phyloP scores from a whole-genome alignment of 1,140 invertebrate genomes.

The Sitophilus oryzae region DNA sequence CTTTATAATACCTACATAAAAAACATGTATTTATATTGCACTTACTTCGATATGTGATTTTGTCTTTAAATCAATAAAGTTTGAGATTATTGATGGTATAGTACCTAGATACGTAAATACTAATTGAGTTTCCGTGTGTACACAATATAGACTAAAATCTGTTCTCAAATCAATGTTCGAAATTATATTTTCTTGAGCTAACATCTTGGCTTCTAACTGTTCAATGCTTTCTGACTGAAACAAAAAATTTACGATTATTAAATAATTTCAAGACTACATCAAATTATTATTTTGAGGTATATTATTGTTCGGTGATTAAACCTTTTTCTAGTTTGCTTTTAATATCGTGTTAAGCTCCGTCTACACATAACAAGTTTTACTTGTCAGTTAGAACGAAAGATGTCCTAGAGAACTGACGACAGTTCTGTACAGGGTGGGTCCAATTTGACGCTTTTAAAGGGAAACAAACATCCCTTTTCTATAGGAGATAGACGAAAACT shows the following conservation, averaged over 20 bases:
- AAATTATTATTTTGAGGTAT: too few species aligned
- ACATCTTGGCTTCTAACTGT: conserved; percentile 61
- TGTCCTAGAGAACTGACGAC: too few species aligned
- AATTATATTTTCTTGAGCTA: conserved; percentile 65
- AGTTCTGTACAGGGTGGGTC: too few species aligned
- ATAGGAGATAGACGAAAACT: too few species aligned
- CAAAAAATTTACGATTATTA: background rate
- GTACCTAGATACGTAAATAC: conserved; percentile 64
- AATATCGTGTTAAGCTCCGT: too few species aligned
- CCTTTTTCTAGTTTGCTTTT: too few species aligned
- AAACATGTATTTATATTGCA: background rate
- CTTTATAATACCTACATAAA: background rate
- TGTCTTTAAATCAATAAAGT: conserved; percentile 56
- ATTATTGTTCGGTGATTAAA: too few species aligned
- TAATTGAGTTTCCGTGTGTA: conserved; percentile 67
- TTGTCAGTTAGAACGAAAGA: too few species aligned
- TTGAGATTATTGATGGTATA: conserved; percentile 56
- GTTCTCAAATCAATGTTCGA: conserved; percentile 64
- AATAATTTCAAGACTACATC: too few species aligned
- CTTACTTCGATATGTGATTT: conserved; percentile 58
- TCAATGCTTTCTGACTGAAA: conserved; percentile 60
- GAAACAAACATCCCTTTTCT: too few species aligned
- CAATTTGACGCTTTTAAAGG: too few species aligned
- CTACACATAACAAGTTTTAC: too few species aligned
- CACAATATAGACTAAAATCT: conserved; percentile 64